phyloP scores from a whole-genome alignment of 2,888 invertebrate genomes.

The Limenitis arthemis region DNA sequence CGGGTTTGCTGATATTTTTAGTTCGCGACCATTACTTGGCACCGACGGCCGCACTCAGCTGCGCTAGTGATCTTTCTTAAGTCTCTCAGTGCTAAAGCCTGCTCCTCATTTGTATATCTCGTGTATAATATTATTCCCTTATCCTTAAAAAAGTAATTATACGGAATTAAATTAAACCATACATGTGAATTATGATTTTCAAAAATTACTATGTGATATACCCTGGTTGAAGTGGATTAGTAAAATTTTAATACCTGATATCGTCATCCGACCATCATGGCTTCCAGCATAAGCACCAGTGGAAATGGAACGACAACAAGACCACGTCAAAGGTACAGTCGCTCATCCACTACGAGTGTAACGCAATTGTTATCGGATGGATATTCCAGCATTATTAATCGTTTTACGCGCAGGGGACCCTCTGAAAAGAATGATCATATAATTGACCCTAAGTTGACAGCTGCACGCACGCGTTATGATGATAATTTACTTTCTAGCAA shows the following conservation, averaged over 20 bases:
- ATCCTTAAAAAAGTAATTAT: conserved; percentile 10
- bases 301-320: conserved; percentile 56
- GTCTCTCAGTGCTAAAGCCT: conserved; percentile 62
- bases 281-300: conserved; percentile 49
- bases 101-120: conserved; percentile 59
- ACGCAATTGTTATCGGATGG: conserved; percentile 90
- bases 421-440: conserved; percentile 75
- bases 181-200: conserved; percentile 43
- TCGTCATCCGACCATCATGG: conserved; percentile 34
- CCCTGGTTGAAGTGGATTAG: conserved; percentile 50
- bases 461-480: conserved; percentile 53
- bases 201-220: conserved; percentile 48
- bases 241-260: conserved; percentile 25
- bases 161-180: conserved; percentile 5
- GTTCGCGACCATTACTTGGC: conserved; percentile 77
- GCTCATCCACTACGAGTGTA: conserved; percentile 85
- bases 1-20: conserved; percentile 76
- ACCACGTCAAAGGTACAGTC: conserved; percentile 79
- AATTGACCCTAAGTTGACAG: conserved; percentile 45
- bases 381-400: conserved; percentile 87
- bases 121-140: too few species aligned
- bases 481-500: conserved; percentile 54
- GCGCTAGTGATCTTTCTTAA: conserved; percentile 69
- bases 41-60: conserved; percentile 70
- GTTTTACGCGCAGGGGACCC: conserved; percentile 84